Base-by-base conservation (phyloP, 2,888 invertebrate species). In the Eueremaeus valkanovi region DNA sequence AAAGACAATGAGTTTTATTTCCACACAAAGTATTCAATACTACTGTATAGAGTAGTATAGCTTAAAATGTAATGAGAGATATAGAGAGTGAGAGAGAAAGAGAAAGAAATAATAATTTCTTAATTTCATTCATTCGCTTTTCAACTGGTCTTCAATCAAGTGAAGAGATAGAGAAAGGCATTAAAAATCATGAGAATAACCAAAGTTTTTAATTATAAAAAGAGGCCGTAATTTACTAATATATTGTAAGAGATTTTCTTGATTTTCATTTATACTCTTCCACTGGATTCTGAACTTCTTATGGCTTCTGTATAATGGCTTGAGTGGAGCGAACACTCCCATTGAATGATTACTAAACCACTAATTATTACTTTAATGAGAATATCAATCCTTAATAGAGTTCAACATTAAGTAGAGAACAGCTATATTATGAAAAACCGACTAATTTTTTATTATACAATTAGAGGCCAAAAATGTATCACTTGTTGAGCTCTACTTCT, bases 81-180 rank as follows among this genome's bases (percentile, higher is more conserved):
- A 8, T 36, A 5, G 11, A 8, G 36, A 36, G 36, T 36, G 36
- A n/a, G n/a, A n/a, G 9, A 42, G 13, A 42, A 51, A 51, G 21
- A 51, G 27, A 27, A 58, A 27, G 29, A 58, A n/a, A n/a, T 24
- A 51, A 51, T 51, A n/a, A n/a, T 51, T 11, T 51, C 21, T 51
- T 51, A 51, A 51, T 51, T 66, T 66, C 36, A 66, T 66, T 66
- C 66, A 66, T 66, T 36, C n/a, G 66, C 36, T 21, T 66, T 66
- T 66, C 66, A 66, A 66, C 61, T 61, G 31, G 29, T 61, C 61
- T 27, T 66, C 33, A 66, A 66, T 66, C 66, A 66, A 66, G 36
- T 27, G n/a, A 21, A 36, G 29, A 58, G 16, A 61, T 9, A 61
- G 16, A 36, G 6, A 8, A 29, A 61, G 61, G 51, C 51, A 51